Evolutionary conservation across 2,888 invertebrate species (phyloP).

Genomic region (Pimpla rufipes): DNA sequence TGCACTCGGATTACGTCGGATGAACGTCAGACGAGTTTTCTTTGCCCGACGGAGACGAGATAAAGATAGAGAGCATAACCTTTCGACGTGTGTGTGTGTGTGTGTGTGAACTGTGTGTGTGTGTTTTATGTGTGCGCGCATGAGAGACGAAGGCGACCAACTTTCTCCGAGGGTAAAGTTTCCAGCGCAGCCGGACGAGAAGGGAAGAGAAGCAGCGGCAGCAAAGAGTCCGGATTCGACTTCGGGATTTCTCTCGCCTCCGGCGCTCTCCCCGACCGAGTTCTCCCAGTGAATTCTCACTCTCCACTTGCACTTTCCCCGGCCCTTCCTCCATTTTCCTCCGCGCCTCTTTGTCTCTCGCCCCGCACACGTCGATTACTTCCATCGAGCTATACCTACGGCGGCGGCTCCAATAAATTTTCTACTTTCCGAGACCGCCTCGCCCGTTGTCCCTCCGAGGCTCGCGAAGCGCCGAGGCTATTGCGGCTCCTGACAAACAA

Average conservation of each 20-base stretch:
- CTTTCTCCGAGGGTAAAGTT: conserved; percentile 54
- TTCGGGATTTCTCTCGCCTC: conserved; percentile 61
- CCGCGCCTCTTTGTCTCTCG: conserved; percentile 21
- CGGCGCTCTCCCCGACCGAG: conserved; percentile 41
- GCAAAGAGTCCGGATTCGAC: conserved; percentile 51
- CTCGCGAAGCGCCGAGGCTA: conserved; percentile 15
- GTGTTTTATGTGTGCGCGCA: neutral
- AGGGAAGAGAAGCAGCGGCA: conserved; percentile 7
- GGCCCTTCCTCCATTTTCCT: conserved; percentile 51
- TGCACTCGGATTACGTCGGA: conserved; percentile 66
- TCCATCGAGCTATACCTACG: conserved; percentile 43
- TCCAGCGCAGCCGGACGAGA: conserved; percentile 40
- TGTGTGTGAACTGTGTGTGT: conserved; percentile 1
- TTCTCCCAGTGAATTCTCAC: conserved; percentile 53
- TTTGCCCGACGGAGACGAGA: conserved; percentile 37
- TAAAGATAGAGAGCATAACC: conserved; percentile 18
- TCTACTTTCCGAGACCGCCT: conserved; percentile 45
- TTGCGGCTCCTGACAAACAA: conserved; percentile 21
- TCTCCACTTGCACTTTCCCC: conserved; percentile 46
- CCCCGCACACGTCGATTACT: conserved; percentile 25
- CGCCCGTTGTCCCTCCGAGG: conserved; percentile 32
- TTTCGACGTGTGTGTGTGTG: conserved; percentile 16
- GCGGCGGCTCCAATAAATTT: conserved; percentile 57
- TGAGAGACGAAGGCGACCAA: conserved; percentile 52
- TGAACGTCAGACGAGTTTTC: conserved; percentile 56